Evolutionary conservation across 2,797 vertebrate genomes (phyloP).

Genomic region (Hafferia zeledoni): DNA sequence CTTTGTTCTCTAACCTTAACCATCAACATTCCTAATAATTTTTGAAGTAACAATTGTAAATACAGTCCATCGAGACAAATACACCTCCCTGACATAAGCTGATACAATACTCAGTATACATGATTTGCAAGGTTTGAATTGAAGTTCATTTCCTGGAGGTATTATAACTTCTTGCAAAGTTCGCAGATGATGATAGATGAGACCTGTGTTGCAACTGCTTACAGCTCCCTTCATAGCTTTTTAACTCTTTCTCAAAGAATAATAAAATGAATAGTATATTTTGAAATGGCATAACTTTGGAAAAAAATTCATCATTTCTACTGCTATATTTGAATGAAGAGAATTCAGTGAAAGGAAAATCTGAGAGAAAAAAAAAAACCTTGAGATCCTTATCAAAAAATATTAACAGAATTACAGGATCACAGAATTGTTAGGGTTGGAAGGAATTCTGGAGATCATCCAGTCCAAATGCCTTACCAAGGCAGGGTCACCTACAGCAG

Average conservation of each 20-base stretch:
- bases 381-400: not conserved
- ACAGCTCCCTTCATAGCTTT: not conserved
- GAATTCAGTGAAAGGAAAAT: not conserved
- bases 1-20: not conserved
- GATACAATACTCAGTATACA: not conserved
- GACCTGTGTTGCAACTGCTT: not conserved
- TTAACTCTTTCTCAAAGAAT: not conserved
- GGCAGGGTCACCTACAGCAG: not conserved
- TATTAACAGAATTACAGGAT: not conserved
- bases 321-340: not conserved
- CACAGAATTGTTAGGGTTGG: not conserved
- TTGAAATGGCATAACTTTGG: not conserved
- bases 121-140: not conserved
- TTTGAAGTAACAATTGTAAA: not conserved
- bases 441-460: not conserved
- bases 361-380: not conserved
- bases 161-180: not conserved
- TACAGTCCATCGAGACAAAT: not conserved
- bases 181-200: not conserved
- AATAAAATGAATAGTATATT: not conserved
- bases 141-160: not conserved
- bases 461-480: not conserved
- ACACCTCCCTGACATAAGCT: not conserved
- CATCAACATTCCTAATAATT: not conserved
- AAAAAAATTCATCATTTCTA: accelerated